Conservation (phyloP, 2,113 vertebrate species). For the Gallinago media region DNA sequence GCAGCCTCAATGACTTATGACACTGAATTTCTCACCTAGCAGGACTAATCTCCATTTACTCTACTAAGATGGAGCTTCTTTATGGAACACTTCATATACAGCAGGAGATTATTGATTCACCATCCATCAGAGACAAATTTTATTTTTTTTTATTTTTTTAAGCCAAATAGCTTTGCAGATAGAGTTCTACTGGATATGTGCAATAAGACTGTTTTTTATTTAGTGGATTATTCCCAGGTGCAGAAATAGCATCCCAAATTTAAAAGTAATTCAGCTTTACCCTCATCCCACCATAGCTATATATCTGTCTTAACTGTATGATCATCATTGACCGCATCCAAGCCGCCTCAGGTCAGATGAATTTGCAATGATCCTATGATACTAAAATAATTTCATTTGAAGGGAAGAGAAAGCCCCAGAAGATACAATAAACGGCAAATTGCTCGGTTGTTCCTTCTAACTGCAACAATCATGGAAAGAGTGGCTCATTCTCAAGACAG, state of each 20-base stretch:
- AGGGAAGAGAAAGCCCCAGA: not conserved
- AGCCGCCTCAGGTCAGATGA: not conserved
- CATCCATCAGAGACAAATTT: constrained; percentile 17
- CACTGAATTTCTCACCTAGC: constrained; percentile 19
- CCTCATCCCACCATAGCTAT: not conserved
- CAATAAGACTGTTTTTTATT: constrained; percentile 43
- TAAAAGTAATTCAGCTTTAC: constrained; percentile 46
- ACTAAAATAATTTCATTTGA: constrained; percentile 21
- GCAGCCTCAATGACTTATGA: not conserved
- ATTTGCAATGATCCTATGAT: not conserved
- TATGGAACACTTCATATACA: constrained; percentile 9
- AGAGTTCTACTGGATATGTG: not conserved
- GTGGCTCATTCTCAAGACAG: not conserved
- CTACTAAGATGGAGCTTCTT: constrained; percentile 4
- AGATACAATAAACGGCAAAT: not conserved
- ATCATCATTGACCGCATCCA: constrained; percentile 3
- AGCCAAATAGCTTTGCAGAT: not conserved
- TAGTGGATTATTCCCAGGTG: constrained; percentile 26
- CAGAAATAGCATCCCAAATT: constrained; percentile 34
- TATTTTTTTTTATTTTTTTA: not conserved
- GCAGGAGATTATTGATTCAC: constrained; percentile 19
- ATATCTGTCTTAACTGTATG: not conserved
- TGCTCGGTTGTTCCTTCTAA: not conserved
- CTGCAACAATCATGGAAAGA: not conserved
- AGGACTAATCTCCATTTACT: constrained; percentile 23